Conservation (phyloP, 2,888 invertebrate species). For the Ophion ventricosus region DNA sequence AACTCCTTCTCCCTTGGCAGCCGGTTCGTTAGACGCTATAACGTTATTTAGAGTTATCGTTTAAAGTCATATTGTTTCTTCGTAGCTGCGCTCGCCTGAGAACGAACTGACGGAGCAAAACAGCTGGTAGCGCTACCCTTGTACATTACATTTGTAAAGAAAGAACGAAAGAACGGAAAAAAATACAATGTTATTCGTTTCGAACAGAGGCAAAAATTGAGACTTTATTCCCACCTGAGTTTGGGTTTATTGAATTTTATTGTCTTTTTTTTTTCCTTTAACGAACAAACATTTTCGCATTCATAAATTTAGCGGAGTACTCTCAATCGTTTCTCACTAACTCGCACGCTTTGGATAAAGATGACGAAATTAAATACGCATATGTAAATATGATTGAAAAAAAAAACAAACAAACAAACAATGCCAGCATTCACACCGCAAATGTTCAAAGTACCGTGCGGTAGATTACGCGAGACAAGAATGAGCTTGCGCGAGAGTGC, state of each 20-base stretch:
- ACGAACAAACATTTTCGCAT: constrained; percentile 15
- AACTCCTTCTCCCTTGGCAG: constrained; percentile 72
- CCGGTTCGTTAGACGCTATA: constrained; percentile 75
- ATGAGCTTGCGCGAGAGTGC: too few relatives aligned
- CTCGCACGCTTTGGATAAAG: constrained; percentile 59
- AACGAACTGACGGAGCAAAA: constrained; percentile 5
- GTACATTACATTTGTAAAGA: constrained; percentile 57
- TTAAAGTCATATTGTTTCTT: constrained; percentile 40
- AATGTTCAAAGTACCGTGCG: constrained; percentile 56
- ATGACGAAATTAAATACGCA: constrained; percentile 39
- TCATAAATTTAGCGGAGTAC: constrained; percentile 21
- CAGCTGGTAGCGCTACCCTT: constrained; percentile 48
- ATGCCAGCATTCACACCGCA: constrained; percentile 58
- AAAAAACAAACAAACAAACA: constrained; percentile 27
- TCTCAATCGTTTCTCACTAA: constrained; percentile 30
- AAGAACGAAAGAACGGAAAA: not conserved
- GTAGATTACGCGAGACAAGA: constrained; percentile 37
- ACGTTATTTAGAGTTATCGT: constrained; percentile 57
- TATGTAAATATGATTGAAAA: constrained; percentile 16
- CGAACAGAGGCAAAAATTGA: constrained; percentile 14
- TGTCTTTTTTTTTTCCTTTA: not conserved
- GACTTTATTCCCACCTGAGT: constrained; percentile 33
- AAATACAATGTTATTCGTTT: not conserved
- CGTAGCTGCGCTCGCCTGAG: constrained; percentile 2
- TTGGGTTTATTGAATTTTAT: not conserved